phyloP scores from a whole-genome alignment of 2,797 vertebrate species.

The Pangasius larnaudii region DNA sequence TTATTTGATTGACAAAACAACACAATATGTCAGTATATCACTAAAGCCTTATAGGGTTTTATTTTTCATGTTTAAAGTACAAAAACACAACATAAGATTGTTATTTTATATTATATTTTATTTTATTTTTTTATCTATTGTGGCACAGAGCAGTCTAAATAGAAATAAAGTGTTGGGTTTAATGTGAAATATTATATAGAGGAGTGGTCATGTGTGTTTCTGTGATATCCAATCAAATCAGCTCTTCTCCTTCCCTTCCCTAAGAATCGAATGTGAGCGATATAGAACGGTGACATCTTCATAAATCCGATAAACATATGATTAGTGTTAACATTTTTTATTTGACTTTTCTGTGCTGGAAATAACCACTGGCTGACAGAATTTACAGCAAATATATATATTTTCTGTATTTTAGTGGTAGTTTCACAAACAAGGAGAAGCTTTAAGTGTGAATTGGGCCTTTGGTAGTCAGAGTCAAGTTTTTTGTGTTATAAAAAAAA shows the following conservation, averaged over 20 bases:
- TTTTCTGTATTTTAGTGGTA: neutral
- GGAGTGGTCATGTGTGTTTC: neutral
- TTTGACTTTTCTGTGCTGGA: neutral
- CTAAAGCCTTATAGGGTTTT: neutral
- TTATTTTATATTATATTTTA: neutral
- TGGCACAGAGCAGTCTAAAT: neutral
- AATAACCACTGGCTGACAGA: neutral
- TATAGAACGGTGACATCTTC: neutral
- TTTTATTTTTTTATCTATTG: neutral
- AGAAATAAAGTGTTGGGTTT: neutral
- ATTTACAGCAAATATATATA: neutral
- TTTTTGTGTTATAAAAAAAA: neutral
- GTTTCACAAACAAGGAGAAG: neutral
- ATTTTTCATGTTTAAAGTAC: neutral
- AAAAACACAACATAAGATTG: neutral
- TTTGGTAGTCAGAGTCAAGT: neutral
- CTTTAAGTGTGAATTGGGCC: neutral
- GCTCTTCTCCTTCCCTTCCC: neutral
- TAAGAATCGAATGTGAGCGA: neutral
- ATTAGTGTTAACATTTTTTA: neutral
- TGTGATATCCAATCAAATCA: neutral
- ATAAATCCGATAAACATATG: neutral
- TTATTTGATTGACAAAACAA: neutral
- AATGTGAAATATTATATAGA: neutral
- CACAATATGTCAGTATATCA: conserved; percentile 5